Conservation (phyloP, 2,797 vertebrate species). For the Oophaga sylvatica region DNA sequence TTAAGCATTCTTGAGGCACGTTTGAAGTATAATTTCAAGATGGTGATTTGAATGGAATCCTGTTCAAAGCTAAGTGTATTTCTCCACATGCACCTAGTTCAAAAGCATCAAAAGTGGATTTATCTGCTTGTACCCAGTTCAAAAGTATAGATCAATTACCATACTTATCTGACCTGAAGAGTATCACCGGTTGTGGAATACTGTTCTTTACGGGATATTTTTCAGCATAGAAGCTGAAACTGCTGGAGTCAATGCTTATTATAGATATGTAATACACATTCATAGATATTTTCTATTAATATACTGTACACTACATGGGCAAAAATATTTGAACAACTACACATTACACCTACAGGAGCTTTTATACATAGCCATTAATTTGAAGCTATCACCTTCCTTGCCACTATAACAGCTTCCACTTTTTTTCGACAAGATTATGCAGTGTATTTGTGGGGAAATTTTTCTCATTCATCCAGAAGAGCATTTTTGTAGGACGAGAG, state of each 20-base stretch:
- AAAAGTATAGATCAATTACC: background rate
- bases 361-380: no score
- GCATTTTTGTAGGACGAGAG: no score
- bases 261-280: background rate
- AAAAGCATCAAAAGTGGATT: slow-evolving; percentile 8
- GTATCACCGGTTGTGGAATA: background rate
- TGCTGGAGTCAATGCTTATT: background rate
- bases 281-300: no score
- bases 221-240: background rate
- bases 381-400: no score
- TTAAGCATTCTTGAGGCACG: slow-evolving; percentile 7
- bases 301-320: no score
- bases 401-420: no score
- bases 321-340: no score
- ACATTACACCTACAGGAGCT: no score
- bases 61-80: slow-evolving; percentile 3
- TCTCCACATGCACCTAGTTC: background rate
- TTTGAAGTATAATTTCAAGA: slow-evolving; percentile 13
- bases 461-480: no score
- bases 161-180: background rate
- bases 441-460: no score
- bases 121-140: background rate
- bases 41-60: background rate
- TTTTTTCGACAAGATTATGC: no score
- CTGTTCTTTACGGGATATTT: background rate